Evolutionary conservation across 2,113 vertebrate species (phyloP).

Genomic region (Natator depressus): DNA sequence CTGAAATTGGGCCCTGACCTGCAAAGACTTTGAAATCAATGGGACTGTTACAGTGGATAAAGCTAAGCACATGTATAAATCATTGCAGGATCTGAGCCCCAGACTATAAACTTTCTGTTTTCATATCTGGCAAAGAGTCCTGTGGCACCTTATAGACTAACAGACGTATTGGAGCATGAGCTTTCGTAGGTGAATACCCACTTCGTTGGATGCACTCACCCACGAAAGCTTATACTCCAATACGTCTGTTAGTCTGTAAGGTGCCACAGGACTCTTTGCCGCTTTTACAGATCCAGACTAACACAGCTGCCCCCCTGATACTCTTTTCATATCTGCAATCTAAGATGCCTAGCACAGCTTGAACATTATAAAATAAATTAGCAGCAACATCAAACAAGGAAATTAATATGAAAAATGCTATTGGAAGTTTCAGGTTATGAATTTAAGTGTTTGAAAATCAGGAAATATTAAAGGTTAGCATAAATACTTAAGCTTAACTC

Average conservation of each 20-base stretch:
- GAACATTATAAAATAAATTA: slow-evolving; percentile 38
- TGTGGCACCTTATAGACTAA: no score
- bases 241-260: no score
- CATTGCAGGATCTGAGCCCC: neutral
- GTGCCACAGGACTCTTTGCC: no score
- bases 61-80: neutral
- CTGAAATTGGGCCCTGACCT: neutral
- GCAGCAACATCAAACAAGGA: rapidly evolving
- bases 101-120: slow-evolving; percentile 7
- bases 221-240: no score
- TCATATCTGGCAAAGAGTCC: neutral
- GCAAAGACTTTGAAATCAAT: slow-evolving; percentile 6
- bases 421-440: neutral
- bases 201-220: no score
- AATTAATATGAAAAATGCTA: neutral
- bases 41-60: neutral
- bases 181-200: no score
- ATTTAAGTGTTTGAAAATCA: neutral
- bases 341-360: slow-evolving; percentile 5
- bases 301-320: no score
- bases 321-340: neutral
- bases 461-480: neutral
- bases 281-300: no score
- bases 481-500: neutral
- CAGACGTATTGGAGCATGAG: no score